Evolutionary conservation across 2,888 invertebrate genomes (phyloP), one percentile per base, ranked within the genome.

Genomic region (Criorhina ranunculi): DNA sequence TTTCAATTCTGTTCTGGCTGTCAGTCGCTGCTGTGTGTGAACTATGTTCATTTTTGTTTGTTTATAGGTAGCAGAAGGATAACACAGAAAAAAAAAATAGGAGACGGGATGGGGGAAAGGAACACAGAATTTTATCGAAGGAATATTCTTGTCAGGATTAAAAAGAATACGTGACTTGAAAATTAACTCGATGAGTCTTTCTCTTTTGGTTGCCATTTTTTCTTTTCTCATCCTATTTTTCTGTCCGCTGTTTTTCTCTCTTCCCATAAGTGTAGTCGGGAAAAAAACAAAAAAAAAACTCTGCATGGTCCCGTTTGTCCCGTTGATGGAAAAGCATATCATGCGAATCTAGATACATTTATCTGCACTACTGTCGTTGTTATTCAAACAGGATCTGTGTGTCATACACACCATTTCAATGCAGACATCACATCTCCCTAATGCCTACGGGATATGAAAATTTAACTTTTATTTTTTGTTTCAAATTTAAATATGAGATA

Each of bases 141-240:
- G 89, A 89, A 90, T 91, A 91, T 91, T 91, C 91, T 89, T 91
- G 91, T 91, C 91, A 91, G 91, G 91, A 91, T 91, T 91, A 91
- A 91, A 91, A 91, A 90, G 91, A 89, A 89, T 88, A 91, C 91
- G 91, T 91, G 91, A 91, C 90, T 90, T 78, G 91, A 89, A 91
- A 91, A 89, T 90, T 88, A 90, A 90, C 89, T 88, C 88, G 88
- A 90, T 89, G 88, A 88, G 80, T 80, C 76, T 66, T 75, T 75
- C 75, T 67, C 57, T 51, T 62, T 78, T 17, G n/a, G 37, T 73
- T 75, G 60, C 62, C 19, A 9, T 49, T 51, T 73, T 53, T 29
- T 12, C 51, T 33, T 51, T 33, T 42, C 17, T 33, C 40, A 64
- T 66, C 66, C 66, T 64, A 70, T 85, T 80, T 75, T 70, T 35